Conservation (phyloP, 2,797 vertebrate genomes). For the Sebastes matsubarae region DNA sequence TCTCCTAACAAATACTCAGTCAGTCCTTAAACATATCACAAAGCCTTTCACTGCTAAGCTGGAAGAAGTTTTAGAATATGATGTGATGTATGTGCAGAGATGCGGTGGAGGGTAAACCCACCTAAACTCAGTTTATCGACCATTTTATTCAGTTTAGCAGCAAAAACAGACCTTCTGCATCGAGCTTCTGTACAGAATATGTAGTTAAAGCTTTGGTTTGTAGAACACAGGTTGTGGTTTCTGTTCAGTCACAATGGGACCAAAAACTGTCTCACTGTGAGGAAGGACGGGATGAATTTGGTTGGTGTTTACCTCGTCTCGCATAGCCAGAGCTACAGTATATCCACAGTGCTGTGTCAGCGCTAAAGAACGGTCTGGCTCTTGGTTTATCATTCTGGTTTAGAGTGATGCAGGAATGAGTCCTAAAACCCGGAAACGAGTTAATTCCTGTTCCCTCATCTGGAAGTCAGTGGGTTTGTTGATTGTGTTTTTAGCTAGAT, state of each 20-base stretch:
- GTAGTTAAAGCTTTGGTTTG: not conserved
- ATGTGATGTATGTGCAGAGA: not conserved
- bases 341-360: not conserved
- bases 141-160: no score
- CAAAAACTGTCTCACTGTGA: not conserved
- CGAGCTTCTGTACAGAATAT: not conserved
- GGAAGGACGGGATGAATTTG: not conserved
- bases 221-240: not conserved
- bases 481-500: no score
- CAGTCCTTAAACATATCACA: not conserved
- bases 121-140: not conserved
- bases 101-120: not conserved
- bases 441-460: no score
- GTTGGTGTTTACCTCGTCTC: not conserved
- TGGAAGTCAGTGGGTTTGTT: no score
- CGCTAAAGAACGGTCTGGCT: not conserved
- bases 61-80: not conserved
- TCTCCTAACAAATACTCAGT: not conserved
- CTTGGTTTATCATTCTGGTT: not conserved
- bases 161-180: no score
- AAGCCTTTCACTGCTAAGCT: not conserved
- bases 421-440: no score
- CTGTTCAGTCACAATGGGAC: not conserved
- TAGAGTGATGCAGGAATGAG: no score
- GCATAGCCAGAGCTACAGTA: not conserved